These are phyloP conservation scores for Papilio aristodemus DNA, from an alignment of 1,140 invertebrate species.

Conservation along the genomic window DNA sequence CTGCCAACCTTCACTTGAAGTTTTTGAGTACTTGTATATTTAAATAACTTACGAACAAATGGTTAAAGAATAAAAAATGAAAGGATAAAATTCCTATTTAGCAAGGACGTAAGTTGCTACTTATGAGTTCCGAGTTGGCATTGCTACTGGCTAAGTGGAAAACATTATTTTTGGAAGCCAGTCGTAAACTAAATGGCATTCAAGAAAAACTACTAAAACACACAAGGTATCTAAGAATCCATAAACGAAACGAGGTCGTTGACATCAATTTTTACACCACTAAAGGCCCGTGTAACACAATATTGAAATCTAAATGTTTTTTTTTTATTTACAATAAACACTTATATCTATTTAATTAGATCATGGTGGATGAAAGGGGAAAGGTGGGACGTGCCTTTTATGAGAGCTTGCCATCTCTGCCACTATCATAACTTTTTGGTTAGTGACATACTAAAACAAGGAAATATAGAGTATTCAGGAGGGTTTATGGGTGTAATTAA, in stretches of 20 bases:
- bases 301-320: not conserved
- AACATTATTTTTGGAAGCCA: constrained; percentile 19
- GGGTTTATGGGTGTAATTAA: too few species aligned
- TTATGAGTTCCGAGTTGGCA: constrained; percentile 2
- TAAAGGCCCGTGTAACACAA: not conserved
- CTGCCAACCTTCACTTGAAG: too few species aligned
- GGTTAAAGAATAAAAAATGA: not conserved
- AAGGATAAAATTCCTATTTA: not conserved
- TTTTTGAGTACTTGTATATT: not conserved
- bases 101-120: not conserved
- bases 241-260: constrained; percentile 19
- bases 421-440: too few species aligned
- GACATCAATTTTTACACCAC: not conserved
- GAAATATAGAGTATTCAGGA: too few species aligned
- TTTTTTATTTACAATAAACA: not conserved
- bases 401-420: too few species aligned
- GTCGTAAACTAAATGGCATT: constrained; percentile 6
- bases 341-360: too few species aligned
- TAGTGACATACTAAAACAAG: too few species aligned
- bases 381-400: too few species aligned
- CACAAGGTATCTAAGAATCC: constrained; percentile 15
- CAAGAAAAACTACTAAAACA: constrained; percentile 21
- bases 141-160: constrained; percentile 1
- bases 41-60: not conserved
- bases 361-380: too few species aligned